A percentile compares a stretch with the other conserved stretches of the same genome.
These are phyloP conservation scores for Apeira syringaria DNA, from an alignment of 2,888 invertebrate species.

Conservation along the genomic window DNA sequence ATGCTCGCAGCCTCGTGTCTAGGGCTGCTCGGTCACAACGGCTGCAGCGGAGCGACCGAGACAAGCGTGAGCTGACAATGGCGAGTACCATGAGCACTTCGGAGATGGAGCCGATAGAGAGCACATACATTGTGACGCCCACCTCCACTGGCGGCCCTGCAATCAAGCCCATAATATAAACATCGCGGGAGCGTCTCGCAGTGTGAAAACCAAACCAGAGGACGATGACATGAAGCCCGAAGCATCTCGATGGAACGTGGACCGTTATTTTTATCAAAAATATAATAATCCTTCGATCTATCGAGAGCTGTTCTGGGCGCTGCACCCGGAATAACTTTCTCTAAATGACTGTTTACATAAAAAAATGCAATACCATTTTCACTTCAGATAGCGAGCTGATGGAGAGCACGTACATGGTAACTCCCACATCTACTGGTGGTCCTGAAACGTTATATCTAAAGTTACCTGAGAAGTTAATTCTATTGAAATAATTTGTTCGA, in stretches of 20 bases:
- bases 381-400: slow-evolving; percentile 93
- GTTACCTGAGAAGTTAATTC: too few species aligned
- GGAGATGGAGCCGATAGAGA: slow-evolving; percentile 98
- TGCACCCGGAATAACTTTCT: slow-evolving; percentile 35
- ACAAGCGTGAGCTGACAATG: slow-evolving; percentile 77
- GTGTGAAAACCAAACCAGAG: slow-evolving; percentile 75
- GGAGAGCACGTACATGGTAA: slow-evolving; percentile 92
- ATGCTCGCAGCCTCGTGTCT: slow-evolving; percentile 83
- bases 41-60: slow-evolving; percentile 67
- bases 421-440: slow-evolving; percentile 90
- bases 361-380: slow-evolving; percentile 86
- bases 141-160: slow-evolving; percentile 98
- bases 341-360: slow-evolving; percentile 55
- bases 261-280: neutral
- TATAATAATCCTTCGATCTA: slow-evolving; percentile 43
- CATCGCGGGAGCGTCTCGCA: slow-evolving; percentile 59
- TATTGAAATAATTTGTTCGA: too few species aligned
- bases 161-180: slow-evolving; percentile 83
- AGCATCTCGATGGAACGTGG: slow-evolving; percentile 50
- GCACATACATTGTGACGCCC: slow-evolving; percentile 98
- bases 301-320: slow-evolving; percentile 49
- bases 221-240: slow-evolving; percentile 58
- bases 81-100: slow-evolving; percentile 98
- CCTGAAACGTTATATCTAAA: slow-evolving; percentile 83
- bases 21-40: slow-evolving; percentile 80